Base-by-base conservation (phyloP, 2,888 invertebrate species). In the Urechis unicinctus region DNA sequence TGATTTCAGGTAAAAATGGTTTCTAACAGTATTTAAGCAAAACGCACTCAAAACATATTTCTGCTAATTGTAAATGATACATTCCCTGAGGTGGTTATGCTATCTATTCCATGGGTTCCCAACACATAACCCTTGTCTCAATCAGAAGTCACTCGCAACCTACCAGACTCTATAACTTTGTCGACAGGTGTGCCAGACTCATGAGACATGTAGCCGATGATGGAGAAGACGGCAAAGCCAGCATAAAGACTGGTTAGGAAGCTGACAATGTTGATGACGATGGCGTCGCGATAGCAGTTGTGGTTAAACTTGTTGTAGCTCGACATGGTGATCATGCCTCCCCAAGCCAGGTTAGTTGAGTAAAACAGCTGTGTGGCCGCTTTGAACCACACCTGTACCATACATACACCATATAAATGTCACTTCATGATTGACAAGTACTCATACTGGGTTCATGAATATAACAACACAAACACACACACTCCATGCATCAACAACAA, bases 271-370 rank as follows among this genome's bases (percentile, higher is more conserved):
- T 66, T 66, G 47, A 67, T 61, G 50, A 67, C 51, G n/a, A 66
- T 53, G 21, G 67, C 62, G 44, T 66, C 65, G 17, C 36, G 36
- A 36, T 36, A 62, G 49, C 63, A 64, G 57, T 65, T 64, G 48
- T 65, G 63, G 30, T 56, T 53, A 52, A 64, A 62, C 28, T 53
- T 57, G 56, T 65, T 69, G 61, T 70, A 71, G 53, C 64, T 66
- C 45, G 69, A 55, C 67, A 70, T 68, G 13, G 70, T 66, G 42
- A 71, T 64, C 58, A 70, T 61, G 21, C 66, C 65, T 9, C 70
- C 70, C 64, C 68, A 70, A 1, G 65, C 75, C 30, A 64, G 50
- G 53, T 64, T 64, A 13, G 62, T 64, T n/a, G 63, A 62, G 51
- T 64, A 64, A 51, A 64, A 64, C 28, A 64, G 57, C 59, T 64